A percentile compares a stretch with the other conserved stretches of the same genome.
Evolutionary conservation across 2,797 vertebrate species (phyloP).

Genomic region (Semotilus atromaculatus): DNA sequence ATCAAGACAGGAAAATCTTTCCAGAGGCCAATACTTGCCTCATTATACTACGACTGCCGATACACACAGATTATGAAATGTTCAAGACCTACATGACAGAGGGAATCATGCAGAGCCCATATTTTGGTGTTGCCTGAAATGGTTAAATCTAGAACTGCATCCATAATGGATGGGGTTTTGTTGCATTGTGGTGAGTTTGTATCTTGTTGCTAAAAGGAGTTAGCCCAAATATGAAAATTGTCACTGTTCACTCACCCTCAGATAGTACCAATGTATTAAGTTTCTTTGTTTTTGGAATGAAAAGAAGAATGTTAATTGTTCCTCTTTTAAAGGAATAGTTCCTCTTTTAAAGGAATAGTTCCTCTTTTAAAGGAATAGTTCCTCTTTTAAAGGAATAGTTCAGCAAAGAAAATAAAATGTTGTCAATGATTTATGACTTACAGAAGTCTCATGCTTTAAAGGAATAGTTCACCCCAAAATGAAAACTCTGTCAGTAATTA

Average conservation of each 20-base stretch:
- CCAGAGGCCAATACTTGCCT: constrained; percentile 41
- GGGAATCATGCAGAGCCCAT: constrained; percentile 26
- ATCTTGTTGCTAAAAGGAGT: neutral
- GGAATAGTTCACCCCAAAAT: too few species aligned
- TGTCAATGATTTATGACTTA: neutral
- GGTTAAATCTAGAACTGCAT: neutral
- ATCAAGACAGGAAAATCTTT: constrained; percentile 22
- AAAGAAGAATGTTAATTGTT: too few species aligned
- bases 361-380: too few species aligned
- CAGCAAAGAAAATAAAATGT: too few species aligned
- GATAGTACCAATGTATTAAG: too few species aligned
- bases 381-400: too few species aligned
- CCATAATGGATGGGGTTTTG: neutral
- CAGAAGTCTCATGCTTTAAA: neutral
- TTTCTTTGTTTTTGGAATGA: neutral
- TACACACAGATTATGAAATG: constrained; percentile 16
- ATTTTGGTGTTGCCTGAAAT: constrained; percentile 22
- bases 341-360: too few species aligned
- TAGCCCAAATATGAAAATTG: neutral
- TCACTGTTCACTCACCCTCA: too few species aligned
- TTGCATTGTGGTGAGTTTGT: neutral
- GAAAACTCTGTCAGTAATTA: too few species aligned
- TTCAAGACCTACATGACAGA: constrained; percentile 10
- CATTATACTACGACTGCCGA: constrained; percentile 17
- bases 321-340: too few species aligned